phyloP scores from a whole-genome alignment of 2,888 invertebrate species.

The Eurois occulta region DNA sequence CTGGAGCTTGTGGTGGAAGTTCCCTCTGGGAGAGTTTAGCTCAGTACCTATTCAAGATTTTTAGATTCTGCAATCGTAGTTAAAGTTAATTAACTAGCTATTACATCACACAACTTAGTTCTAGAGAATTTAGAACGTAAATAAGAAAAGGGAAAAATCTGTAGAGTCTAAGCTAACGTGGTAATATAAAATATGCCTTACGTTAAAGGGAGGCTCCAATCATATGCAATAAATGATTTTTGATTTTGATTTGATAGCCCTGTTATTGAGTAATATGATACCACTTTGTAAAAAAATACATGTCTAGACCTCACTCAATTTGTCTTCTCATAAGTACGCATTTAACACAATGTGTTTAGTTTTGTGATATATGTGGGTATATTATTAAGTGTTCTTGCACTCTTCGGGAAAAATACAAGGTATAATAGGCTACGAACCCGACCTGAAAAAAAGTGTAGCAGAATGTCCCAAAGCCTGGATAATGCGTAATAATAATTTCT shows the following conservation, averaged over 20 bases:
- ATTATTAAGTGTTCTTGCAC: background rate
- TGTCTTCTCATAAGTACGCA: background rate
- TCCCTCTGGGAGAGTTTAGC: background rate
- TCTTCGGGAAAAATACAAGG: background rate
- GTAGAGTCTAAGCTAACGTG: background rate
- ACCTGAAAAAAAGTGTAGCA: background rate
- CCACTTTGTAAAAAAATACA: too few relatives aligned
- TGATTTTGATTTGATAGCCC: too few relatives aligned
- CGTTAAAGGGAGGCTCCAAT: too few relatives aligned
- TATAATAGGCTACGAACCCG: background rate
- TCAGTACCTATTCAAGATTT: background rate
- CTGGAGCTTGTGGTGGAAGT: background rate
- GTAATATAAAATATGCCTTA: background rate
- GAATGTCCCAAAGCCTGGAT: background rate
- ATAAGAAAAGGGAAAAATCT: too few relatives aligned
- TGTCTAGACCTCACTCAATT: background rate
- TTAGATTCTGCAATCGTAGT: conserved; percentile 23
- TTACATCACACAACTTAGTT: conserved; percentile 27
- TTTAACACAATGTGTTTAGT: background rate
- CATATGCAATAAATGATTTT: too few relatives aligned
- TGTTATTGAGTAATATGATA: background rate
- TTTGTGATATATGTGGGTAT: background rate
- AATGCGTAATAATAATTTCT: background rate
- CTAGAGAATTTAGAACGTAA: background rate
- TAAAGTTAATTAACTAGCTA: conserved; percentile 27